Conservation (phyloP, 1,140 invertebrate genomes). For the Ganaspis sp. region DNA sequence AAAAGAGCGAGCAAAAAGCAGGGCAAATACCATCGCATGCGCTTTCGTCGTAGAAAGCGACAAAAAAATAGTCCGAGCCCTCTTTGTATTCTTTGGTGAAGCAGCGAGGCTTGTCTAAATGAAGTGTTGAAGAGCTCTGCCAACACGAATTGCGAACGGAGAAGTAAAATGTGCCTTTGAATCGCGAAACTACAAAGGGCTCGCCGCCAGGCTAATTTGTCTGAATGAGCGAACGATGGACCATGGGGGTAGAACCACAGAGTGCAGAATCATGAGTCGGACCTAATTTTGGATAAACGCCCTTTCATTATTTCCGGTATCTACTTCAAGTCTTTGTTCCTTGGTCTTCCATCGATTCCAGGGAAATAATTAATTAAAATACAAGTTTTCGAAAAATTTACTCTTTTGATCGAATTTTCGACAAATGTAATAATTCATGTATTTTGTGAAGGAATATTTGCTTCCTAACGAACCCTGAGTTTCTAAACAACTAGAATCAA, state of each 20-base stretch:
- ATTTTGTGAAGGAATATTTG: too few relatives aligned
- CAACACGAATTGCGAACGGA: conserved; percentile 68
- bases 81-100: conserved; percentile 63
- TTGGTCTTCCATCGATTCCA: conserved; percentile 27
- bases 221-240: conserved; percentile 74
- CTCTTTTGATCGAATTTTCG: too few relatives aligned
- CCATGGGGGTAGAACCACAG: conserved; percentile 61
- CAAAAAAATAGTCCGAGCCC: conserved; percentile 47
- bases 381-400: too few relatives aligned
- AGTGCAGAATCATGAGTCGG: conserved; percentile 54
- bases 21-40: conserved; percentile 44
- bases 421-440: too few relatives aligned
- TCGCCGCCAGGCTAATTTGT: conserved; percentile 75
- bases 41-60: conserved; percentile 38
- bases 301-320: conserved; percentile 72
- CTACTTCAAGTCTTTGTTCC: conserved; percentile 33
- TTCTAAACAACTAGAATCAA: too few relatives aligned
- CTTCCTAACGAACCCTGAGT: too few relatives aligned
- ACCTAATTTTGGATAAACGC: conserved; percentile 74
- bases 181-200: conserved; percentile 72
- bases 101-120: conserved; percentile 62
- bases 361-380: not conserved
- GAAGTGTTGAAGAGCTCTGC: conserved; percentile 75
- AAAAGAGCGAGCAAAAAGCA: conserved; percentile 32
- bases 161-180: conserved; percentile 74